Percentiles rank a stretch among this genome's conserved stretches.
phyloP scores from a whole-genome alignment of 2,797 vertebrate species.

The Hypotaenidia okinawae region DNA sequence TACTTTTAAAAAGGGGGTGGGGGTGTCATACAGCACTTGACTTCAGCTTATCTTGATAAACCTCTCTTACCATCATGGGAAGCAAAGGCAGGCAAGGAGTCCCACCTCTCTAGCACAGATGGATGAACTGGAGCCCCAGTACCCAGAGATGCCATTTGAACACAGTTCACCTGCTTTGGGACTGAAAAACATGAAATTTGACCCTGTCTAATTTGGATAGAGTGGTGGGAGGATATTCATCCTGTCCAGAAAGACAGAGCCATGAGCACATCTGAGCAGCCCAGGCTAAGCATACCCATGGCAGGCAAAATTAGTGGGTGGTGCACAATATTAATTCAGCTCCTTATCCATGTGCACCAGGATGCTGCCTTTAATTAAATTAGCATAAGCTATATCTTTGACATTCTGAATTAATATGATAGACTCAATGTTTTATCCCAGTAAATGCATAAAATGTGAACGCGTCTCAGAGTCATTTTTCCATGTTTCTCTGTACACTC shows the following conservation, averaged over 20 bases:
- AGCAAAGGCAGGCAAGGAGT: neutral
- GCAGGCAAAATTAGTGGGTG: conserved; percentile 32
- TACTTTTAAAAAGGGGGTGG: neutral
- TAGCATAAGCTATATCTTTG: conserved; percentile 57
- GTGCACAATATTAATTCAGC: conserved; percentile 5
- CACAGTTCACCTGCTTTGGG: neutral
- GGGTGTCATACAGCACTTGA: neutral
- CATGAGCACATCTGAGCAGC: neutral
- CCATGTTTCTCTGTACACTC: neutral
- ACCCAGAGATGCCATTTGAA: neutral
- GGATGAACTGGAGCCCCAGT: neutral
- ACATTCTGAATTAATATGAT: conserved; percentile 28
- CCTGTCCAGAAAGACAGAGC: neutral
- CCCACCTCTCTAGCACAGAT: neutral
- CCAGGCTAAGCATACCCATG: neutral
- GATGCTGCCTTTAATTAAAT: conserved; percentile 64
- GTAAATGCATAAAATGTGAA: conserved; percentile 24
- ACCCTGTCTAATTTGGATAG: neutral
- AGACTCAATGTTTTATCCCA: conserved; percentile 9
- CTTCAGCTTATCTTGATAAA: neutral
- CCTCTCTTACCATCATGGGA: neutral
- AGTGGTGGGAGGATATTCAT: neutral
- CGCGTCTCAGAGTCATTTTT: neutral
- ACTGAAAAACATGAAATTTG: neutral
- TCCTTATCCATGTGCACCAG: conserved; percentile 12